Conservation (phyloP, 2,797 vertebrate species). For the Balearica regulorum region DNA sequence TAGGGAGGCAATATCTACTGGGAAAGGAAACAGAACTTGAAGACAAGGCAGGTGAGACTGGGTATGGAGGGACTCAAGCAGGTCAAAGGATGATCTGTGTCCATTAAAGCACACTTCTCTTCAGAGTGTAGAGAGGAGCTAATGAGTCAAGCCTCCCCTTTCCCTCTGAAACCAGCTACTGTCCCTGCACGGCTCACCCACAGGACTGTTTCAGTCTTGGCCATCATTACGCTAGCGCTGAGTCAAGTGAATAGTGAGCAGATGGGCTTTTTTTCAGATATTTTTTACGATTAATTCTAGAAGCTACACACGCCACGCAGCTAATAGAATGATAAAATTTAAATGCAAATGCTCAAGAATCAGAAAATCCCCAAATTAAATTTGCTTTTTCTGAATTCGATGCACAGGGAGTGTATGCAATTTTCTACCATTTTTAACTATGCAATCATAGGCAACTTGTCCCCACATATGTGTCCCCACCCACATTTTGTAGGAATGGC, state of each 20-base stretch:
- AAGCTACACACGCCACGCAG: neutral
- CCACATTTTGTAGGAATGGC: neutral
- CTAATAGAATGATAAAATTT: neutral
- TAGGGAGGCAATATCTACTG: neutral
- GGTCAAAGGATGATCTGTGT: neutral
- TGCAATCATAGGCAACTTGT: neutral
- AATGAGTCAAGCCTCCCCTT: neutral
- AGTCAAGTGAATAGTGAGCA: neutral
- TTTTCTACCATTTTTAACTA: neutral
- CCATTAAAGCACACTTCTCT: neutral
- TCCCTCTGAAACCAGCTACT: neutral
- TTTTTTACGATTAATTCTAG: neutral
- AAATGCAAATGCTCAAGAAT: neutral
- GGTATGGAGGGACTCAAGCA: neutral
- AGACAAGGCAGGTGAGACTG: neutral
- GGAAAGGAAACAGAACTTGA: neutral
- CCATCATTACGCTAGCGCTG: neutral
- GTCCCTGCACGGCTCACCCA: neutral
- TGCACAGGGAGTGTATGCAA: neutral
- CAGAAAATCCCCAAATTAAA: neutral
- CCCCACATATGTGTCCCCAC: accelerated
- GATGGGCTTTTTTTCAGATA: no score
- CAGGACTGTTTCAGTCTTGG: neutral
- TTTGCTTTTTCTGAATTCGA: neutral
- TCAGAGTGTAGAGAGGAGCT: neutral